Conservation (phyloP, 2,888 invertebrate genomes). For the Epinotia demarniana region DNA sequence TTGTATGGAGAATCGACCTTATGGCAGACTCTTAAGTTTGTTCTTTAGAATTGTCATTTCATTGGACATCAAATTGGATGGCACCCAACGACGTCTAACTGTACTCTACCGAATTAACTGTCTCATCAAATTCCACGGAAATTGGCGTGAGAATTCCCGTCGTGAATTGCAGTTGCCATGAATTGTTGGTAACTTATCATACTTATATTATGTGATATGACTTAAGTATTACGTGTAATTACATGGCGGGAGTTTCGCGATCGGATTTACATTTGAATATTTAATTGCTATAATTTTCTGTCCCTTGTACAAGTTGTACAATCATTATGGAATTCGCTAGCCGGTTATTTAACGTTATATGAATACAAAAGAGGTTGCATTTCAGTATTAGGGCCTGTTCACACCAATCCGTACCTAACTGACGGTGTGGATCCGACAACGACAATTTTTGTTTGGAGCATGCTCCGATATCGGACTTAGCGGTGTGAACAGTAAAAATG, state of each 20-base stretch:
- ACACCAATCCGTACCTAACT: too few species aligned
- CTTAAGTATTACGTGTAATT: constrained; percentile 48
- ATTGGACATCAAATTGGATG: too few species aligned
- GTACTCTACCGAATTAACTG: constrained; percentile 14
- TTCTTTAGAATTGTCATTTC: too few species aligned
- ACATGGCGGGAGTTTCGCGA: constrained; percentile 55
- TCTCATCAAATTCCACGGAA: constrained; percentile 39
- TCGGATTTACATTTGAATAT: constrained; percentile 55
- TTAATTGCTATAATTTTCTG: constrained; percentile 6
- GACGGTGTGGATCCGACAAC: too few species aligned
- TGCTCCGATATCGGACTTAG: too few species aligned
- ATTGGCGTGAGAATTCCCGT: constrained; percentile 57
- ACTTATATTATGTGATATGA: constrained; percentile 17
- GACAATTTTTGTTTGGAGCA: too few species aligned
- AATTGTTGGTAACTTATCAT: constrained; percentile 57
- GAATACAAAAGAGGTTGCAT: too few species aligned
- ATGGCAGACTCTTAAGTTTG: too few species aligned
- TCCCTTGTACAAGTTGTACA: not conserved
- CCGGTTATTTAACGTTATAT: not conserved
- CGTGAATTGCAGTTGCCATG: constrained; percentile 57
- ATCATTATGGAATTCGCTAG: not conserved
- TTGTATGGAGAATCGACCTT: too few species aligned
- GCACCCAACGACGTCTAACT: not conserved
- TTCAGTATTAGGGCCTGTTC: too few species aligned
- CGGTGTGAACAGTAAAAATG: too few species aligned